Evolutionary conservation across 2,888 invertebrate genomes (phyloP), one percentile per base, ranked within the genome.

Genomic region (Glaucopsyche alexis): DNA sequence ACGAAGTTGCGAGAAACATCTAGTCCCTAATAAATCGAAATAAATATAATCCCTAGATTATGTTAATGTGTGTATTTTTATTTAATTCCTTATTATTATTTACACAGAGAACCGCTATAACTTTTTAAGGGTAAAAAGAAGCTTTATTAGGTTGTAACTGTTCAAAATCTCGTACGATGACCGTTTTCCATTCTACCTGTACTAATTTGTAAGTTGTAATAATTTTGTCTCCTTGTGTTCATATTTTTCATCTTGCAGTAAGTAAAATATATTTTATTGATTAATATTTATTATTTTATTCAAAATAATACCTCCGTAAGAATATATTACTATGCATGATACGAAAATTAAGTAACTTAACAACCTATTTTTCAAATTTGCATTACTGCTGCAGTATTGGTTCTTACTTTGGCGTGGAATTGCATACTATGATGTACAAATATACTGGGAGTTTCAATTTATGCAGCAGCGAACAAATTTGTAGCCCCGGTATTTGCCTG

Each of bases 71-170:
- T 29, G 29, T 29, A 29, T 29, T 29, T 29, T 2, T 29, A 29
- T 29, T 29, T 29, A 29, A 3, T 45, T 6, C 19, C 2, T 19
- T 16, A 16, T 42, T 16, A 45, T 16, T 16, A 45, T 45, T 19
- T 19, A n/a, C 45, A 67, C 14, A 45, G 67, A 45, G 16, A 45
- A 69, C 13, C n/a, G 47, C 29, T 29, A 29, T 49, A 69, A 66
- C 19, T 14, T 66, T 52, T 66, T 40, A 66, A 72, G 72, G 72
- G 72, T 72, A 72, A 72, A 38, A 38, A 72, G 50, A 72, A 72
- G 72, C 72, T 72, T 72, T 72, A 72, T 72, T 72, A 72, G 66
- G 72, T 52, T 72, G 66, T 72, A 72, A 66, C 42, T 40, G 13
- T 50, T 66, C 47, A 29, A 19, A 50, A 66, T 40, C 50, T 50